A percentile compares a stretch with the other conserved stretches of the same genome.
Evolutionary conservation across 1,140 invertebrate species (phyloP).

Genomic region (Adoxophyes honmai): DNA sequence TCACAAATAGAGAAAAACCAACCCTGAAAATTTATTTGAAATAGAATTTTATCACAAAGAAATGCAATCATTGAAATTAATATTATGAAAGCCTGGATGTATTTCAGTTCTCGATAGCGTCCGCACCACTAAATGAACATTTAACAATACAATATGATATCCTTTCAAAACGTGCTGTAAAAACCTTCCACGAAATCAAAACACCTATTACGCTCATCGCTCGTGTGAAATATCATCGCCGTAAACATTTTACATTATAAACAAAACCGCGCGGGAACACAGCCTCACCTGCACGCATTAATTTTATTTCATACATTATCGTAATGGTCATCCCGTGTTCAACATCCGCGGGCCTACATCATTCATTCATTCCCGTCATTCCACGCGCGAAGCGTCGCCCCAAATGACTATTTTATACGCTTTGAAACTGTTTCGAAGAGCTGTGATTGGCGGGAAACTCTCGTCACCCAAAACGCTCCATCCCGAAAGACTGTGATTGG

Average conservation of each 20-base stretch:
- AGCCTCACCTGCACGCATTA: not conserved
- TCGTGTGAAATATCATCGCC: not conserved
- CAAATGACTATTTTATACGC: not conserved
- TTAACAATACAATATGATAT: not conserved
- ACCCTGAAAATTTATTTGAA: too few relatives aligned
- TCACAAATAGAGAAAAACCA: too few relatives aligned
- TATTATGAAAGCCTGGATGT: too few relatives aligned
- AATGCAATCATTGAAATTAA: too few relatives aligned
- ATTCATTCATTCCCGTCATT: not conserved
- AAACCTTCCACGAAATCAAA: not conserved
- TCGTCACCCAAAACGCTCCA: not conserved
- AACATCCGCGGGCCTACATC: not conserved
- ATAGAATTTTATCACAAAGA: too few relatives aligned
- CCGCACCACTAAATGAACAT: too few relatives aligned
- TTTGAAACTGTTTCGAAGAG: too few relatives aligned
- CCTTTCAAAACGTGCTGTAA: not conserved
- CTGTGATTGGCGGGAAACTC: slow-evolving; percentile 1
- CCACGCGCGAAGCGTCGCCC: not conserved
- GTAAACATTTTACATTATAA: not conserved
- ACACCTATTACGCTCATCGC: not conserved
- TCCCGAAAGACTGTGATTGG: not conserved
- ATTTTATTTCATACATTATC: slow-evolving; percentile 15
- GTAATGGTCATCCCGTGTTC: slow-evolving; percentile 11
- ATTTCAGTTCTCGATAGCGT: too few relatives aligned
- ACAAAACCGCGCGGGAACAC: not conserved